Base-by-base conservation (phyloP, 2,113 vertebrate species). In the Spea bombifrons region DNA sequence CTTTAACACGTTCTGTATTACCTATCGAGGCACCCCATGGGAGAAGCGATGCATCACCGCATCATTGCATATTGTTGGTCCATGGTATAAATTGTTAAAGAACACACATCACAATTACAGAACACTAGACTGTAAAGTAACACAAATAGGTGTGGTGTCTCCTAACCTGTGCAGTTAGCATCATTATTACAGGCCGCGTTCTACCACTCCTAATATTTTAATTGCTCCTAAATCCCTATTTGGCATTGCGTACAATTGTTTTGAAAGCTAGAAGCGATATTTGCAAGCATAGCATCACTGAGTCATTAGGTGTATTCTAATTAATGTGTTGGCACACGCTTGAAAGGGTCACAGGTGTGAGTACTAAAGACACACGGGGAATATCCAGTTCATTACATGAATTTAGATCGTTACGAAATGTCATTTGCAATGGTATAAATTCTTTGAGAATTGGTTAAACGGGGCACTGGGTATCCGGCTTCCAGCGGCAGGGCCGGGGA, bases 301-400 rank as follows among this genome's bases (percentile, higher is more conserved):
- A 84, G 67, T 83, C 81, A 77, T 78, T 66, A 84, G 83, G 75
- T 87, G 85, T 82, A 81, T 85, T 86, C 81, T 81, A 90, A 92
- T 91, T 88, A 84, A 92, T 94, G 92, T 88, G 76, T 53, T 90
- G 88, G 89, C 87, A 90, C 63, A 75, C 81, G 74, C 87, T 85
- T 88, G 81, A 92, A 83, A 85, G 75, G 30, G 30, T 30, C 30
- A 30, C 30, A 30, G 30, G 30, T 30, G 30, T 30, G 30, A 30
- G 30, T 30, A 30, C 30, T 30, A 30, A 30, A 30, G 30, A 30
- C 30, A 30, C 30, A 30, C 30, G 30, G 30, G 2, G 30, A 30
- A 30, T 30, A 30, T 30, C 2, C 30, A 2, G 30, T 30, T 30
- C 30, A 30, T 30, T 30, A 30, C 30, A 30, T 30, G 30, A 30